Conservation (phyloP, 2,113 vertebrate genomes). For the Thermophis baileyi region DNA sequence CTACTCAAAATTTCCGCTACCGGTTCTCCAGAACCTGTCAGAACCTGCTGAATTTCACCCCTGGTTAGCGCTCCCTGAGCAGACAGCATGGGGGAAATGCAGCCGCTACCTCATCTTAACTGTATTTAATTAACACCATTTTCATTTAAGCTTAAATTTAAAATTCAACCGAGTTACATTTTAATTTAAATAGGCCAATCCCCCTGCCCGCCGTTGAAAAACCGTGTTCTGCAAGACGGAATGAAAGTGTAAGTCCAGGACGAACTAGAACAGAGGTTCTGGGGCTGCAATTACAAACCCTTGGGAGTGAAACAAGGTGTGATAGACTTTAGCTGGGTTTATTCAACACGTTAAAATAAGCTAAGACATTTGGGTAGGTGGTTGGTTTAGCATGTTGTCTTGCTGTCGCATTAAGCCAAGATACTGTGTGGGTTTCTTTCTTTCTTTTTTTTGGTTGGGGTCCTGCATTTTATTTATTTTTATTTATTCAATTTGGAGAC, state of each 20-base stretch:
- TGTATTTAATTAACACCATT: neutral
- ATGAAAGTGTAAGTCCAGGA: neutral
- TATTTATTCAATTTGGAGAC: neutral
- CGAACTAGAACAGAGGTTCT: neutral
- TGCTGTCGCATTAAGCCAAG: neutral
- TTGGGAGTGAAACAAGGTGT: neutral
- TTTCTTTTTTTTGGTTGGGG: neutral
- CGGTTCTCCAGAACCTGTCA: no score
- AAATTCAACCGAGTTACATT: neutral
- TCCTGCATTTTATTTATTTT: neutral
- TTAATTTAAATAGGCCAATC: neutral
- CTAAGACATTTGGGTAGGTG: neutral
- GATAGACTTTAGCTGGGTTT: neutral
- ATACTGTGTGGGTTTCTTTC: neutral
- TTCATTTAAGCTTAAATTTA: neutral
- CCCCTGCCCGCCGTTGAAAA: neutral
- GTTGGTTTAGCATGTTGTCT: neutral
- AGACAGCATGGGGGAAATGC: neutral
- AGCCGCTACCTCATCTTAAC: neutral
- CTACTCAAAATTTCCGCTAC: no score
- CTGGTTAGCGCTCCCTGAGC: neutral
- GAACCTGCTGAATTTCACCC: no score
- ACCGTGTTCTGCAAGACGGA: neutral
- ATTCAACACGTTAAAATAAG: neutral
- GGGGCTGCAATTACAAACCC: neutral